phyloP scores from a whole-genome alignment of 2,888 invertebrate genomes.

The Microctonus aethiopoides region DNA sequence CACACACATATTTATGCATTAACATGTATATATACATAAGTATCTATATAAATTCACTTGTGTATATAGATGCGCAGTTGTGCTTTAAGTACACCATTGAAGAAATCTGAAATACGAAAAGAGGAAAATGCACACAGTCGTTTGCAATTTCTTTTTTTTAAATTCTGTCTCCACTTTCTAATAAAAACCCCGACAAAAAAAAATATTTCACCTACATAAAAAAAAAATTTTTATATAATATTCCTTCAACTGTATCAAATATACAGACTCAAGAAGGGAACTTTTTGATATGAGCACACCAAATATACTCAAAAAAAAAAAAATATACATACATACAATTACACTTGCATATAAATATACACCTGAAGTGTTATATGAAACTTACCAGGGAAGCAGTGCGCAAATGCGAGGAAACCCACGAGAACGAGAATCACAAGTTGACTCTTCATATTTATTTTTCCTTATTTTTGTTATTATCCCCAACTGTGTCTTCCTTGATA shows the following conservation, averaged over 20 bases:
- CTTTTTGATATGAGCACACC: not conserved
- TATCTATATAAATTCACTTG: not conserved
- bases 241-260: not conserved
- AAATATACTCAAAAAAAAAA: no score
- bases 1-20: no score
- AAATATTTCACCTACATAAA: no score
- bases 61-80: no score
- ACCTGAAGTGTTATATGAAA: slow-evolving; percentile 25
- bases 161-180: not conserved
- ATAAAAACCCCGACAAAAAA: not conserved
- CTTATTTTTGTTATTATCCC: no score
- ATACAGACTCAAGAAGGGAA: not conserved
- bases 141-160: not conserved
- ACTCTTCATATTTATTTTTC: slow-evolving; percentile 42
- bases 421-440: slow-evolving; percentile 46
- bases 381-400: slow-evolving; percentile 59
- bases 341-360: not conserved
- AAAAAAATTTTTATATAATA: no score
- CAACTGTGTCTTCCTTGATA: no score
- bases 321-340: not conserved
- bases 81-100: not conserved
- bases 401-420: slow-evolving; percentile 51
- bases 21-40: slow-evolving; percentile 1
- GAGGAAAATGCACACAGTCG: not conserved
- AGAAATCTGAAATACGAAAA: not conserved